Base-by-base conservation (phyloP, 2,113 vertebrate species). In the Bettongia penicillata region DNA sequence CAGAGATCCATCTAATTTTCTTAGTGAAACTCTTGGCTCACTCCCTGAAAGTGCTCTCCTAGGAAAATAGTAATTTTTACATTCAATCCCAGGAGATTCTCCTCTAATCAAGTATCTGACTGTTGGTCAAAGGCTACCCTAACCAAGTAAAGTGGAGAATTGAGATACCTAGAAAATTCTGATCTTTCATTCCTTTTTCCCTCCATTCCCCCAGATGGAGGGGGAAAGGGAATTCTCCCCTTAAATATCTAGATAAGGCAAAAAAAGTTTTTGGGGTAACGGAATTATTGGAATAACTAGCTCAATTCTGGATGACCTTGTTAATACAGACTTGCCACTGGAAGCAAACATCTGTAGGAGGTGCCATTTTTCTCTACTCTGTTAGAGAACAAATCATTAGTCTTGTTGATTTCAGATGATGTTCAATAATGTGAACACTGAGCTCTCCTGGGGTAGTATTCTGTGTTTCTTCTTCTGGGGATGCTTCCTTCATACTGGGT, bases 331-430 rank as follows among this genome's bases (percentile, higher is more conserved):
- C 91, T 77, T 95, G 91, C 84, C 22, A 84, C 9, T 51, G 91
- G 49, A 52, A 90, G 51, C 84, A 93, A 96, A 94, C 49, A 91
- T 77, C 16, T 91, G 49, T 7, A 52, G 89, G 49, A 92, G 51
- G 53, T 53, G 26, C 28, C 96, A 23, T 94, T 91, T 52, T 68
- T 26, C 43, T 49, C 51, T 51, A 89, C 89, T 48, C 3, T 94
- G 24, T 9, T n/a, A 68, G 31, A 68, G 6, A 91, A 91, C 22
- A 94, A 25, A 91, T 51, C 8, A 51, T 47, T 96, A 43, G 93
- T 57, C 95, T 96, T 52, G 48, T 37, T 93, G 57, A 7, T 37
- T 94, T 96, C 91, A 47, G 22, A 61, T 93, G 94, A 93, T 49
- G 47, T 89, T 97, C 90, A 84, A 22, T 2, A 23, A 84, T 43